Conservation (phyloP, 2,113 vertebrate genomes). For the Apaloderma vittatum region DNA sequence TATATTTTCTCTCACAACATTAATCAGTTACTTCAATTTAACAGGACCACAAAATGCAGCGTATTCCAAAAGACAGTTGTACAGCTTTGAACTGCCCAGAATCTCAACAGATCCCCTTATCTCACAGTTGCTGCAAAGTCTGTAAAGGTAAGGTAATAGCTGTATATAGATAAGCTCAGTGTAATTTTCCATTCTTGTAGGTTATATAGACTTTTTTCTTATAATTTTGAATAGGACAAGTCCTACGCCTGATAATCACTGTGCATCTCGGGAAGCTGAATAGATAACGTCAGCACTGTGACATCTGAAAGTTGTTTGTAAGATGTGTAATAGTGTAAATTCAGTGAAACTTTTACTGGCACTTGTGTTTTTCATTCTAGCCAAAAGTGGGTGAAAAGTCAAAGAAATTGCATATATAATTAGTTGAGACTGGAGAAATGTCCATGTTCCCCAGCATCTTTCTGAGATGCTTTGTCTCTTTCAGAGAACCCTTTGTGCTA, state of each 20-base stretch:
- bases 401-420: not conserved
- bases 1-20: not conserved
- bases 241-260: not conserved
- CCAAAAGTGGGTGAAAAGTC: not conserved
- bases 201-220: not conserved
- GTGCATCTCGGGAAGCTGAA: not conserved
- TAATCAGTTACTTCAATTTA: constrained; percentile 25
- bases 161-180: not conserved
- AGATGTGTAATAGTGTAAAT: constrained; percentile 9
- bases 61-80: constrained; percentile 83
- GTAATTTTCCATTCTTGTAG: not conserved
- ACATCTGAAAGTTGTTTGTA: constrained; percentile 26
- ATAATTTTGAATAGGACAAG: not conserved
- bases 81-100: constrained; percentile 87
- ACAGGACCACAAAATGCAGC: constrained; percentile 92
- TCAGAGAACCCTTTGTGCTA: not conserved
- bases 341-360: not conserved
- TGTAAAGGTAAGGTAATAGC: constrained; percentile 89
- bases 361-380: not conserved
- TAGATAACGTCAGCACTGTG: not conserved
- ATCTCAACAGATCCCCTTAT: constrained; percentile 89
- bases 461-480: not conserved
- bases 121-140: constrained; percentile 94
- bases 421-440: not conserved
- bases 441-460: not conserved